Percentiles rank a stretch among this genome's conserved stretches.
These are phyloP conservation scores for Micropoecilia bifurca DNA, from an alignment of 2,797 vertebrate species.

Conservation along the genomic window DNA sequence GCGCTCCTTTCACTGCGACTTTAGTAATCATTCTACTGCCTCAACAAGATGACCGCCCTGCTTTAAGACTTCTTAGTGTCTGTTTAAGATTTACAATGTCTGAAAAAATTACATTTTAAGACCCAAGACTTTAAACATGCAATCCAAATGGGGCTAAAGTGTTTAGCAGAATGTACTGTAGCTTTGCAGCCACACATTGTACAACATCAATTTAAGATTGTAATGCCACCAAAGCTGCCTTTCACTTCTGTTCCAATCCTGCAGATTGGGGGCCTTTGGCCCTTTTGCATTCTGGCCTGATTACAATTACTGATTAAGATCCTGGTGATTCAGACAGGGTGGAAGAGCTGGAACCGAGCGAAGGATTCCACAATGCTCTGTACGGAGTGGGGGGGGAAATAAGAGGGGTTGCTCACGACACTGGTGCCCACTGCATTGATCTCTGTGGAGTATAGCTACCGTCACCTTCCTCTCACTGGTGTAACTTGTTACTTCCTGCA, in stretches of 20 bases:
- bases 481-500: slow-evolving; percentile 72
- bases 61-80: slow-evolving; percentile 86
- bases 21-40: slow-evolving; percentile 75
- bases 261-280: slow-evolving; percentile 91
- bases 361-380: slow-evolving; percentile 78
- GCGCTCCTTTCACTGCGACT: slow-evolving; percentile 74
- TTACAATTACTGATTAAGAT: slow-evolving; percentile 94
- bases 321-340: slow-evolving; percentile 88
- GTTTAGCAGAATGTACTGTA: slow-evolving; percentile 77
- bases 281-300: slow-evolving; percentile 96
- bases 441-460: slow-evolving; percentile 76
- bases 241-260: slow-evolving; percentile 83
- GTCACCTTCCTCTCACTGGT: slow-evolving; percentile 81
- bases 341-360: slow-evolving; percentile 78
- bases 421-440: slow-evolving; percentile 88
- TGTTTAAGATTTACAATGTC: slow-evolving; percentile 83
- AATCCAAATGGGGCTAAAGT: slow-evolving; percentile 76
- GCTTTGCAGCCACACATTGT: slow-evolving; percentile 79
- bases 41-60: slow-evolving; percentile 65
- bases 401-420: slow-evolving; percentile 76
- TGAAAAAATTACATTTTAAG: slow-evolving; percentile 72
- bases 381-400: slow-evolving; percentile 69
- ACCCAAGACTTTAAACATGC: slow-evolving; percentile 79
- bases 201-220: slow-evolving; percentile 90
- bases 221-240: slow-evolving; percentile 92